phyloP scores from a whole-genome alignment of 1,140 invertebrate species.

The Macrocentrus cingulum region DNA sequence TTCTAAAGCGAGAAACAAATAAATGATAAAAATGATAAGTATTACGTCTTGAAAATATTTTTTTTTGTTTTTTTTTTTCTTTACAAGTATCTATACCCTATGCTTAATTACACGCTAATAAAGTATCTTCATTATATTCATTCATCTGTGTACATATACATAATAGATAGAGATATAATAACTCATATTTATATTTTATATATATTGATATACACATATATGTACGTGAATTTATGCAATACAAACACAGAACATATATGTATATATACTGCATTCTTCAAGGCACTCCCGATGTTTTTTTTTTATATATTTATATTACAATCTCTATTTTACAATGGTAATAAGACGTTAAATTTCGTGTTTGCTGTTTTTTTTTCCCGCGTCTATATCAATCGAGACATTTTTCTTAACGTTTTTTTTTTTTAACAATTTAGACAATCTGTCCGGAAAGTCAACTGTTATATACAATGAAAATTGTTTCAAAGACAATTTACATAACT shows the following conservation, averaged over 20 bases:
- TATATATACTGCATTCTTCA: conserved; percentile 48
- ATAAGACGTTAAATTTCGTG: no score
- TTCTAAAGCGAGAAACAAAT: no score
- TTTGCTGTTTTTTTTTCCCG: conserved; percentile 3
- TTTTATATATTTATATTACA: conserved; percentile 51
- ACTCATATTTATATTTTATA: conserved; percentile 38
- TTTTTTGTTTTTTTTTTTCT: neutral
- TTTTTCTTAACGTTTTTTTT: no score
- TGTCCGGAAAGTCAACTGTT: no score
- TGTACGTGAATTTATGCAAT: no score
- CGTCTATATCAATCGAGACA: neutral
- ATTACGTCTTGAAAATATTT: neutral
- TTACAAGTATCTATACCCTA: neutral
- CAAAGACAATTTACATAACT: no score
- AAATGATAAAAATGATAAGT: neutral
- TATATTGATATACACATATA: conserved; percentile 33
- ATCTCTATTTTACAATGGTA: conserved; percentile 55
- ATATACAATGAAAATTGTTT: no score
- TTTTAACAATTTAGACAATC: no score
- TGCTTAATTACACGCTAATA: conserved; percentile 3
- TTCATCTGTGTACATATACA: conserved; percentile 14
- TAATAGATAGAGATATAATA: no score
- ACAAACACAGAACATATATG: no score
- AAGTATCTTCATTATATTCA: conserved; percentile 10
- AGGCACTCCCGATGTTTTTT: conserved; percentile 50